Evolutionary conservation across 2,113 vertebrate species (phyloP), one percentile per base, ranked within the genome.

Genomic region (Tragelaphus strepsiceros): DNA sequence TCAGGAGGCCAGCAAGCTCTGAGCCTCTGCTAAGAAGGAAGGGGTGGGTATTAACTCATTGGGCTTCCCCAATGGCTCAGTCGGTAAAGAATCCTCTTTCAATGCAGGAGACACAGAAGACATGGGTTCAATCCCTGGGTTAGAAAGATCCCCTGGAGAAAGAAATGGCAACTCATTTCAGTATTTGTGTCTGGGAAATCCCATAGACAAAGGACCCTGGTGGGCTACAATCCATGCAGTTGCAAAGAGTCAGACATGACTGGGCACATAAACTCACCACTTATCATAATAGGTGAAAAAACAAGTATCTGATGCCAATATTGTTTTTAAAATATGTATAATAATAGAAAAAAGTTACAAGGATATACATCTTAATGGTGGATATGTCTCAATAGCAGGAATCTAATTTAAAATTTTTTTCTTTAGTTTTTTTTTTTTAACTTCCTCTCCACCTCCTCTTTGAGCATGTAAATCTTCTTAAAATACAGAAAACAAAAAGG

Each of bases 401-500:
- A 90, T 94, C 81, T 91, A 85, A 88, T 46, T 96, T 71, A 30
- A 67, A 49, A 91, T 32, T 59, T 94, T 85, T 91, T 88, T n/a
- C n/a, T n/a, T 19, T 5, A 81, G 46, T 49, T 80, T 39, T 39
- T 94, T 94, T 64, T 61, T 43, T 21, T 21, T n/a, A 54, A 83
- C 81, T 85, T 10, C 26, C 9, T 62, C 87, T 59, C 30, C 46
- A 78, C 28, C 7, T 16, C 6, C 13, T 28, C 21, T 64, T 85
- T 74, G 10, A 89, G 30, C 51, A 82, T 24, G 5, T 61, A 96
- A 84, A 85, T 81, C 88, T 92, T 97, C 11, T 96, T 81, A 90
- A 83, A 94, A 16, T 32, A 94, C 67, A 81, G 74, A 80, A 62
- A 39, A 51, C 51, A 51, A 87, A 82, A 53, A 16, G 13, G 12